Percentiles rank a stretch among this genome's conserved stretches.
Evolutionary conservation across 2,888 invertebrate genomes (phyloP).

Genomic region (Sesia bembeciformis): DNA sequence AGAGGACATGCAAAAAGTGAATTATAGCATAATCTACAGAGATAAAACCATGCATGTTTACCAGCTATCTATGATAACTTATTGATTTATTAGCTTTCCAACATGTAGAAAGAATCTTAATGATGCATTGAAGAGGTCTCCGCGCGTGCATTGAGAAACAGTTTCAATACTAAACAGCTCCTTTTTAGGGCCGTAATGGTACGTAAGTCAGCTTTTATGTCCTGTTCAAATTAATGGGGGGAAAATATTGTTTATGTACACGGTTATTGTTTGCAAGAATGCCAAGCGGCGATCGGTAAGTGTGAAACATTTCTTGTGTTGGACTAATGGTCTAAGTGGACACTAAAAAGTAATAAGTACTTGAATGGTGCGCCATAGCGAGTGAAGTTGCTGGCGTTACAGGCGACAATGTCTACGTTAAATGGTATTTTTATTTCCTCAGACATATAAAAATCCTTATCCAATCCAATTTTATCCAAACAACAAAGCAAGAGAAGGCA

Average conservation of each 20-base stretch:
- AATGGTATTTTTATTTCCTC: too few relatives aligned
- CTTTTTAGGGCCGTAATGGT: neutral
- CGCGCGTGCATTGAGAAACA: slow-evolving; percentile 10
- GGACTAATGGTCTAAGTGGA: too few relatives aligned
- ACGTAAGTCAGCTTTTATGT: neutral
- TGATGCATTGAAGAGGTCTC: slow-evolving; percentile 18
- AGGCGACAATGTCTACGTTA: too few relatives aligned
- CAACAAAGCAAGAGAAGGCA: too few relatives aligned
- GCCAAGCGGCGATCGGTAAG: neutral
- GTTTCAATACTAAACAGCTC: slow-evolving; percentile 19
- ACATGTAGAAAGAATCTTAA: slow-evolving; percentile 25
- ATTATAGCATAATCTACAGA: neutral
- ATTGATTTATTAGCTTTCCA: slow-evolving; percentile 1
- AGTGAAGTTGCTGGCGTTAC: too few relatives aligned
- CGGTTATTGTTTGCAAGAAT: neutral
- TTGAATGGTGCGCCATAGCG: too few relatives aligned
- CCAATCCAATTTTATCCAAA: too few relatives aligned
- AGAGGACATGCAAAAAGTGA: neutral
- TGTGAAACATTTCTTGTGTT: neutral
- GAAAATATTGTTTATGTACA: neutral
- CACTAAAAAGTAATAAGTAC: too few relatives aligned
- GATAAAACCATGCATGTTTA: slow-evolving; percentile 1
- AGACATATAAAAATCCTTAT: too few relatives aligned
- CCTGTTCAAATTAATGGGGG: neutral
- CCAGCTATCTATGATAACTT: neutral